Conservation (phyloP, 1,140 invertebrate species). For the Papilio machaon region DNA sequence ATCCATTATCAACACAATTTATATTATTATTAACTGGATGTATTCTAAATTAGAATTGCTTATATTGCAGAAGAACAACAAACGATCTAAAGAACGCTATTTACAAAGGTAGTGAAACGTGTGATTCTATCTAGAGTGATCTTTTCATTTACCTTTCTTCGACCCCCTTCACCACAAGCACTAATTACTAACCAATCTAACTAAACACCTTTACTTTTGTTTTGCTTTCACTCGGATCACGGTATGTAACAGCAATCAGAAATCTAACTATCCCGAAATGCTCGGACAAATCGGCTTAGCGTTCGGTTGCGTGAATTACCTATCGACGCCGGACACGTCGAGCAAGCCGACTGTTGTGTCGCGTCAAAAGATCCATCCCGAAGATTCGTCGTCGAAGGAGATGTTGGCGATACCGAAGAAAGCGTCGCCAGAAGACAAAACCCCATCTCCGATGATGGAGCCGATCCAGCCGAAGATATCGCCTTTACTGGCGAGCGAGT, state of each 20-base stretch:
- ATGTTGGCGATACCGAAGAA: constrained; percentile 65
- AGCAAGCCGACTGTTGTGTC: constrained; percentile 54
- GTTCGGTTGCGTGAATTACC: constrained; percentile 80
- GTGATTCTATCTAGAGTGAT: constrained; percentile 58
- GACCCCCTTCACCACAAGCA: constrained; percentile 36
- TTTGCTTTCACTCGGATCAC: constrained; percentile 62
- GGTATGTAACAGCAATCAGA: constrained; percentile 75
- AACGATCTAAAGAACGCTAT: constrained; percentile 79
- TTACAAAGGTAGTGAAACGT: constrained; percentile 75
- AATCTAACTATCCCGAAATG: constrained; percentile 81
- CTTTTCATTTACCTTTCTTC: constrained; percentile 46
- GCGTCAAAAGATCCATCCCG: constrained; percentile 73
- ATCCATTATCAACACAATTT: constrained; percentile 19
- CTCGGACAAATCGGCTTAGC: constrained; percentile 80
- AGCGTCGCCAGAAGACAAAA: constrained; percentile 71
- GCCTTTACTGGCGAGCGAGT: constrained; percentile 63
- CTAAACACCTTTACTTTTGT: constrained; percentile 54
- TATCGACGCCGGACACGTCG: constrained; percentile 63
- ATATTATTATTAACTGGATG: constrained; percentile 33
- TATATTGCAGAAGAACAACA: constrained; percentile 78
- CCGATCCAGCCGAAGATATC: constrained; percentile 75
- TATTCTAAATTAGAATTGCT: constrained; percentile 55
- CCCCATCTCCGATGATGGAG: constrained; percentile 63
- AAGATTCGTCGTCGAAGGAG: constrained; percentile 62
- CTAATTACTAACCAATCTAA: constrained; percentile 40